Evolutionary conservation across 2,888 invertebrate genomes (phyloP).

Genomic region (Coenonympha glycerion): DNA sequence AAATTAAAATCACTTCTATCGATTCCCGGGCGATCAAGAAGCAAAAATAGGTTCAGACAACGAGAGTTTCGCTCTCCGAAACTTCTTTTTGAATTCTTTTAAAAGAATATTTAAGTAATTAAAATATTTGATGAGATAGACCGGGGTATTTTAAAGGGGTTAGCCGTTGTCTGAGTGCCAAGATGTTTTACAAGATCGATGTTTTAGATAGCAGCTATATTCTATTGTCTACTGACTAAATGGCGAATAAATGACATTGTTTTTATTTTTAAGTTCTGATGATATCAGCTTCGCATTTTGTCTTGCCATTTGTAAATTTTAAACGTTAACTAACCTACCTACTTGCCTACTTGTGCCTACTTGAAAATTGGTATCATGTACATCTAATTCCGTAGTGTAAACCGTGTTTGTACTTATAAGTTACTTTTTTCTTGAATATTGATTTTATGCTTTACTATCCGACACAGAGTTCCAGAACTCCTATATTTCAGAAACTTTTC

Average conservation of each 20-base stretch:
- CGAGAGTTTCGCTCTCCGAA: conserved; percentile 19
- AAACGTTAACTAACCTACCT: too few species aligned
- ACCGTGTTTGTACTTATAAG: too few species aligned
- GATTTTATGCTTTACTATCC: too few species aligned
- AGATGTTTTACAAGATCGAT: conserved; percentile 20
- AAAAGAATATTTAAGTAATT: conserved; percentile 31
- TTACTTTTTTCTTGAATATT: too few species aligned
- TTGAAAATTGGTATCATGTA: too few species aligned
- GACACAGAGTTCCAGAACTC: too few species aligned
- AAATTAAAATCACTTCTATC: conserved; percentile 28
- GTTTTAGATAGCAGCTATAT: conserved; percentile 11
- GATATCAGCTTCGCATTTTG: neutral
- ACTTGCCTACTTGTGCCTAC: too few species aligned
- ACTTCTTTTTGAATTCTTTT: conserved; percentile 27
- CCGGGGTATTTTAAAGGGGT: conserved; percentile 12
- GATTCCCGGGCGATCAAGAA: conserved; percentile 29
- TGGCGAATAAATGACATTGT: neutral
- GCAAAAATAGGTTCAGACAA: conserved; percentile 29
- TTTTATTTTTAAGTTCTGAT: neutral
- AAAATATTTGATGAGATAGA: conserved; percentile 24
- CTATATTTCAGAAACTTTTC: too few species aligned
- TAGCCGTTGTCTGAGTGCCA: conserved; percentile 24
- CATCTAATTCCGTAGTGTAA: too few species aligned
- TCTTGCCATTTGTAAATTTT: too few species aligned
- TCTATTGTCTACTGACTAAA: neutral